Conservation (phyloP, 2,113 vertebrate genomes). For the Cebidichthys violaceus region DNA sequence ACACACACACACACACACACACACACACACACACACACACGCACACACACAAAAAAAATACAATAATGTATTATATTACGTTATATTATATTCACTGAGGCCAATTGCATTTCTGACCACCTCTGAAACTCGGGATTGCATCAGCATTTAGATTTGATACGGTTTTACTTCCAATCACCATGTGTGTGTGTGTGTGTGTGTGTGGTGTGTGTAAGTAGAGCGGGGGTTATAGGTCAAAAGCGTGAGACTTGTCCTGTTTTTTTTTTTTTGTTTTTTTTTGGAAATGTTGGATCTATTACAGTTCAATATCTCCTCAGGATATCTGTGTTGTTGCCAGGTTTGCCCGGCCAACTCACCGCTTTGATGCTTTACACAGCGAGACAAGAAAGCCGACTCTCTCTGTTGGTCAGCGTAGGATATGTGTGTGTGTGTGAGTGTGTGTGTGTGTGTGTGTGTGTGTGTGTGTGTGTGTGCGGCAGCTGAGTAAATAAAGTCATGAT, state of each 20-base stretch:
- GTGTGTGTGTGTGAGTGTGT: constrained; percentile 21
- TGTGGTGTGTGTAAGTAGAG: not conserved
- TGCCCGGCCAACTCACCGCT: constrained; percentile 28
- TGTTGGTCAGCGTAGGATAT: constrained; percentile 48
- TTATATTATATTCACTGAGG: not conserved
- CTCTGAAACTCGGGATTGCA: constrained; percentile 47
- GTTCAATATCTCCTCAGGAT: constrained; percentile 15
- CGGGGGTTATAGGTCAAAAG: constrained; percentile 16
- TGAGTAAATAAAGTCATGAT: constrained; percentile 83
- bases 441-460: constrained; percentile 26
- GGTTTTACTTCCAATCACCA: constrained; percentile 29
- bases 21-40: too few relatives aligned
- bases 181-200: constrained; percentile 1
- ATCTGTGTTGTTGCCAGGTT: constrained; percentile 17
- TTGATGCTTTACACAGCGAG: constrained; percentile 41
- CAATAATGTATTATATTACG: too few relatives aligned
- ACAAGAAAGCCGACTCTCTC: constrained; percentile 35
- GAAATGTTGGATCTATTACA: constrained; percentile 29
- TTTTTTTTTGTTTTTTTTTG: too few relatives aligned
- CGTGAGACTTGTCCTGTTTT: constrained; percentile 5
- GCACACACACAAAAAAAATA: too few relatives aligned
- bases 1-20: too few relatives aligned
- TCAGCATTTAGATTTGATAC: constrained; percentile 42
- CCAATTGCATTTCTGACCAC: constrained; percentile 54
- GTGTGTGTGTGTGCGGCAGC: constrained; percentile 71